Conservation (phyloP, 2,797 vertebrate species). For the Apogon hyalosoma region DNA sequence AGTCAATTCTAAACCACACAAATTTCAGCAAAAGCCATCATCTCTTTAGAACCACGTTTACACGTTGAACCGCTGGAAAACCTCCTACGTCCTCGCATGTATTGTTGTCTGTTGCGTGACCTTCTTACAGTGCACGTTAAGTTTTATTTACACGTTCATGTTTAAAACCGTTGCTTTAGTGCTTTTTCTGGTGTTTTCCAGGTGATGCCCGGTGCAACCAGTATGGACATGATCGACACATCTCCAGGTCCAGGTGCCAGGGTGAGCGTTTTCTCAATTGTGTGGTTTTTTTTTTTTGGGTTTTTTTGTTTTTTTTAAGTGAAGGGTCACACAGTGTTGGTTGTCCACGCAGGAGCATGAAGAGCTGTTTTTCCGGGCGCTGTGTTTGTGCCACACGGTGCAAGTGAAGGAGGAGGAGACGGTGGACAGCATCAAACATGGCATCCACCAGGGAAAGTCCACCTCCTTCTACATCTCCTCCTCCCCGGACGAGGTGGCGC, state of each 20-base stretch:
- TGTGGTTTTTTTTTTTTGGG: no score
- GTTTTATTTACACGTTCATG: no score
- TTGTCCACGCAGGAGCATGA: constrained; percentile 88
- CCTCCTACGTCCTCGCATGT: no score
- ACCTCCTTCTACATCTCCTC: constrained; percentile 96
- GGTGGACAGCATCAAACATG: constrained; percentile 89
- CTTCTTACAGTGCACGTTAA: no score
- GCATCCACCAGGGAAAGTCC: constrained; percentile 85
- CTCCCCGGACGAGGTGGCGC: constrained; percentile 95
- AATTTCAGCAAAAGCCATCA: no score
- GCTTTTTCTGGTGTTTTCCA: no score
- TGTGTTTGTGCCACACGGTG: constrained; percentile 97
- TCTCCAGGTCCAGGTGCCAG: constrained; percentile 89
- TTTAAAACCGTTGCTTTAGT: no score
- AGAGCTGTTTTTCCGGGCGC: constrained; percentile 95
- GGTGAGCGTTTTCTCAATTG: constrained; percentile 77
- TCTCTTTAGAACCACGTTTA: no score
- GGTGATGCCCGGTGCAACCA: constrained; percentile 79
- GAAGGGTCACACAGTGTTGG: not conserved
- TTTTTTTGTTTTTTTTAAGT: no score
- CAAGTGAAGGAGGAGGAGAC: constrained; percentile 96
- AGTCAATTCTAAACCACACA: no score
- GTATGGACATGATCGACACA: constrained; percentile 98
- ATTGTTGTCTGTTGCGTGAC: no score
- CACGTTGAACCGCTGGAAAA: no score